A percentile compares a stretch with the other conserved stretches of the same genome.
Evolutionary conservation across 2,113 vertebrate genomes (phyloP).

Genomic region (Dasyornis broadbenti): DNA sequence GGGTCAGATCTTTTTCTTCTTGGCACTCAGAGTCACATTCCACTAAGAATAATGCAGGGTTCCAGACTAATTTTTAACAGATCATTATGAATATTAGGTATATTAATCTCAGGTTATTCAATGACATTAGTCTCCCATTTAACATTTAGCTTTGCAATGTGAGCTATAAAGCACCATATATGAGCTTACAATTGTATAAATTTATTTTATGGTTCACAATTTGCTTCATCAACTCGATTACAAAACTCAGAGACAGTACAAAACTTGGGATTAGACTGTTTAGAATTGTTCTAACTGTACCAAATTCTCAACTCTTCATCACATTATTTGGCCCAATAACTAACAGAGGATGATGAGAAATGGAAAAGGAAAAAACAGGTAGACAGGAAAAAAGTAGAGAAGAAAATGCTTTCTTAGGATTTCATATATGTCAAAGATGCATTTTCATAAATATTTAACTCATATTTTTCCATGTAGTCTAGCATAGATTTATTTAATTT

Average conservation of each 20-base stretch:
- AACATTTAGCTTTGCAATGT: not conserved
- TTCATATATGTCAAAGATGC: not conserved
- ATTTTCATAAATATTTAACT: not conserved
- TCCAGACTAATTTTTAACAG: not conserved
- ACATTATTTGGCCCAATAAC: not conserved
- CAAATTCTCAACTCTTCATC: not conserved
- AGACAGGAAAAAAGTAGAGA: not conserved
- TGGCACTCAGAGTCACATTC: not conserved
- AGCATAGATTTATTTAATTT: not conserved
- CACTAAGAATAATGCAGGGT: not conserved
- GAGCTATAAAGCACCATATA: not conserved
- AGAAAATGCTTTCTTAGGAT: not conserved
- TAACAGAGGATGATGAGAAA: not conserved
- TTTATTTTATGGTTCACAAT: not conserved
- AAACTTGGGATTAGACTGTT: not conserved
- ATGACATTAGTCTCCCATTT: not conserved
- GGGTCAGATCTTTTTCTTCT: not conserved
- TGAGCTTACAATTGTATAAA: not conserved
- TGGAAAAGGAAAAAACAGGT: accelerated
- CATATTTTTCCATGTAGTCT: not conserved
- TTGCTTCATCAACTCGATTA: not conserved
- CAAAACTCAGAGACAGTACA: not conserved
- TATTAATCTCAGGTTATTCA: not conserved
- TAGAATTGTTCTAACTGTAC: not conserved
- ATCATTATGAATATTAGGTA: not conserved